A percentile compares a stretch with the other conserved stretches of the same genome.
These are phyloP conservation scores for Idris sp. DNA, from an alignment of 1,140 invertebrate genomes.

Conservation along the genomic window DNA sequence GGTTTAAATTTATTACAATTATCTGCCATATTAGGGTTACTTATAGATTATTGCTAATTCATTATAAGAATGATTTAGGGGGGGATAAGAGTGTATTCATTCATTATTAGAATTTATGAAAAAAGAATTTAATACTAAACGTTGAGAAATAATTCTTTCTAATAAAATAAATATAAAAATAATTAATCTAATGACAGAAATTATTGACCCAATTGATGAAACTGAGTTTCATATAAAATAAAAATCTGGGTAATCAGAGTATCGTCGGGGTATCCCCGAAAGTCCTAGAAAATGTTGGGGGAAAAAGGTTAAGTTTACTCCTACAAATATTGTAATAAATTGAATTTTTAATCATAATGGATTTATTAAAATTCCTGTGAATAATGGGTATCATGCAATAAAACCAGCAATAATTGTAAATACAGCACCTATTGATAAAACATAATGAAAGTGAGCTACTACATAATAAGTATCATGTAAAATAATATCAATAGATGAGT, in stretches of 20 bases:
- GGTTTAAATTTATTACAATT: conserved; percentile 79
- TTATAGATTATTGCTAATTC: conserved; percentile 50
- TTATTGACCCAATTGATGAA: conserved; percentile 81
- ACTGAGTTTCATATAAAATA: conserved; percentile 81
- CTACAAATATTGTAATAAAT: conserved; percentile 82
- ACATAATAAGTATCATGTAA: conserved; percentile 83
- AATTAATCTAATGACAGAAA: conserved; percentile 79
- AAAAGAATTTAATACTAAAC: conserved; percentile 73
- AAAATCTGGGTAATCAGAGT: conserved; percentile 84
- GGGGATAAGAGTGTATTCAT: conserved; percentile 77
- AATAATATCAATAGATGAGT: conserved; percentile 82
- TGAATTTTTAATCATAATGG: conserved; percentile 80
- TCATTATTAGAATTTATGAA: conserved; percentile 79
- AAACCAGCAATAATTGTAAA: conserved; percentile 85
- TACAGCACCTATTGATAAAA: conserved; percentile 80
- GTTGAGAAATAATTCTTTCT: conserved; percentile 73
- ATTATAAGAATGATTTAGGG: conserved; percentile 65
- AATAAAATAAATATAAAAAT: conserved; percentile 80
- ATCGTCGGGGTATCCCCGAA: conserved; percentile 85
- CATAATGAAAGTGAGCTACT: conserved; percentile 81
- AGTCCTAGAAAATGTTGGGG: conserved; percentile 87
- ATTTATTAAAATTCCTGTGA: conserved; percentile 81
- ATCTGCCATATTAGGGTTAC: conserved; percentile 66
- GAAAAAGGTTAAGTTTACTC: conserved; percentile 87
- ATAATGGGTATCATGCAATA: conserved; percentile 82